phyloP scores from a whole-genome alignment of 2,113 vertebrate genomes.

The Greenwoodochromis staneri region DNA sequence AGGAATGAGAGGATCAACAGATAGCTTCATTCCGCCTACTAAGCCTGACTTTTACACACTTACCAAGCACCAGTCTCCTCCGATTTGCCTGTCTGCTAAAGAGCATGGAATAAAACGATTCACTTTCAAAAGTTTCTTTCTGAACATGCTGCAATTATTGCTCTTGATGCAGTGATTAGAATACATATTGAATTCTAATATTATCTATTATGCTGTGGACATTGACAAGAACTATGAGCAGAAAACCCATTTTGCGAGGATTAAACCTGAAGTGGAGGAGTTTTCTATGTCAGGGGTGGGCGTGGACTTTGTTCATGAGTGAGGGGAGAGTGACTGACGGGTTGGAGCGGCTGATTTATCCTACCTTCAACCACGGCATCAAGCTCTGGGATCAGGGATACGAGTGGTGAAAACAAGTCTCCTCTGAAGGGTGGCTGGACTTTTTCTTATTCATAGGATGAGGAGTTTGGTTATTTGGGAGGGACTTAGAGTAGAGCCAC shows the following conservation, averaged over 20 bases:
- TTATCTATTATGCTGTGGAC: neutral
- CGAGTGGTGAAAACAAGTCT: neutral
- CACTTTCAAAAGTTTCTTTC: neutral
- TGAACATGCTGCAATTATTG: neutral
- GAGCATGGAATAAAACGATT: neutral
- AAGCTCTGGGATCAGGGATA: neutral
- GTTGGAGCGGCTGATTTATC: neutral
- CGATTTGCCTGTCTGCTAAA: neutral
- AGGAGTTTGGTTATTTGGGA: neutral
- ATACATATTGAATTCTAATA: neutral
- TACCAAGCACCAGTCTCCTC: neutral
- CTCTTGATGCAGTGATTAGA: neutral
- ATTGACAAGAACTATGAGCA: neutral
- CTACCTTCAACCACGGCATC: neutral
- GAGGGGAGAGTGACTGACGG: neutral
- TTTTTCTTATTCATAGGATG: neutral
- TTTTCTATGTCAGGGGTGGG: neutral
- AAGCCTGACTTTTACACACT: neutral
- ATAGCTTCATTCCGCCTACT: neutral
- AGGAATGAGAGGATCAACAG: neutral
- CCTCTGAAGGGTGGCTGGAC: neutral
- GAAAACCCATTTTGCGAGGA: neutral
- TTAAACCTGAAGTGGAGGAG: neutral
- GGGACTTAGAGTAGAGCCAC: neutral
- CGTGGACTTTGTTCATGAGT: neutral